Evolutionary conservation across 2,113 vertebrate genomes (phyloP), one percentile per base, ranked within the genome.

Genomic region (Ondatra zibethicus): DNA sequence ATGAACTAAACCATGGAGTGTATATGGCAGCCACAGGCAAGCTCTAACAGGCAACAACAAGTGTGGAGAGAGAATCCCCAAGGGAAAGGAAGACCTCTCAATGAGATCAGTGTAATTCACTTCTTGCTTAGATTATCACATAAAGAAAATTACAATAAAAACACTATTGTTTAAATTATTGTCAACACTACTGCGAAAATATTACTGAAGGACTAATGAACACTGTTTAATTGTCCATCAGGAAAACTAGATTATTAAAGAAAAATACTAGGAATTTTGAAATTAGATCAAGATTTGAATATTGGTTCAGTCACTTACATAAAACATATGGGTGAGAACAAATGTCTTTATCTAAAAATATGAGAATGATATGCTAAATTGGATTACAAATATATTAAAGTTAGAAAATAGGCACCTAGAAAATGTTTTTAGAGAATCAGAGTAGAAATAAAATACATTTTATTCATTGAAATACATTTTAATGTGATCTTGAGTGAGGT

Each of bases 141-240:
- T 52, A 72, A 92, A 94, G 17, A 92, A 92, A 92, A 93, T 58
- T 66, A 85, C 58, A 87, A 92, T 50, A 78, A 42, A 66, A 89
- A 89, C 91, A 92, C 10, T 89, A 42, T 45, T 90, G 58, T 25
- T 27, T 75, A 80, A 91, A 66, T 92, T 85, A 93, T 31, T 93
- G 68, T 86, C 45, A 97, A 88, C n/a, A 93, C 81, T 84, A 76
- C 1, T 85, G 25, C 16, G 88, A 58, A 96, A 90, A 61, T 77
- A 86, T 66, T 95, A 93, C 63, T 70, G 25, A 96, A 93, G 65
- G 17, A 77, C 11, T 50, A 10, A 93, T 85, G 47, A 68, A 0
- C 2, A 88, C 63, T 12, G 70, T 19, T 87, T 76, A 31, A 92
- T 88, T 91, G 88, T 2, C 1, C 9, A 45, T 65, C 19, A 50